Conservation (phyloP, 2,888 invertebrate genomes). For the Lycophotia porphyrea region DNA sequence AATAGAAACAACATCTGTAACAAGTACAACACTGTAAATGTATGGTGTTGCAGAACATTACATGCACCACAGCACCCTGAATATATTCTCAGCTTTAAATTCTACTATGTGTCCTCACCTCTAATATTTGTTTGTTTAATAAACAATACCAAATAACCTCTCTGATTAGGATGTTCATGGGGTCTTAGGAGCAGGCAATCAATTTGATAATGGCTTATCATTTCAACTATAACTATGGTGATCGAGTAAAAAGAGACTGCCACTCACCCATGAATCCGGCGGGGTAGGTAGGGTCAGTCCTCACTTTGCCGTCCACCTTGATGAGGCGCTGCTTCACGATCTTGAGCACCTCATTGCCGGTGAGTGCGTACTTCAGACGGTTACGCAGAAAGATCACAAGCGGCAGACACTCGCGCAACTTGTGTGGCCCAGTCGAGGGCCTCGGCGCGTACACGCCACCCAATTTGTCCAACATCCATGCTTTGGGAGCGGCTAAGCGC, state of each 20-base stretch:
- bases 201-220: neutral
- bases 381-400: slow-evolving; percentile 99
- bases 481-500: slow-evolving; percentile 99
- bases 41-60: neutral
- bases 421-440: slow-evolving; percentile 99
- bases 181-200: neutral
- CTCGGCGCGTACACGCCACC: slow-evolving; percentile 99
- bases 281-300: slow-evolving; percentile 99
- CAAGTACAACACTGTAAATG: slow-evolving; percentile 25
- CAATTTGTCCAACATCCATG: slow-evolving; percentile 99
- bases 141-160: slow-evolving; percentile 11
- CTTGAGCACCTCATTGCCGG: slow-evolving; percentile 98
- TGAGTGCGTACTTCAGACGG: slow-evolving; percentile 99
- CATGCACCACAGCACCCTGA: neutral
- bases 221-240: neutral
- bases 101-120: neutral
- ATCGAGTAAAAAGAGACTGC: neutral
- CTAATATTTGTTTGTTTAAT: neutral
- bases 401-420: slow-evolving; percentile 98
- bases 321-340: slow-evolving; percentile 99
- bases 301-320: slow-evolving; percentile 99
- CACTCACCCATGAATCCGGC: slow-evolving; percentile 99
- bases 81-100: neutral
- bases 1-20: slow-evolving; percentile 99
- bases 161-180: neutral